Conservation (phyloP, 2,888 invertebrate species). For the Drosophila stalkeri region DNA sequence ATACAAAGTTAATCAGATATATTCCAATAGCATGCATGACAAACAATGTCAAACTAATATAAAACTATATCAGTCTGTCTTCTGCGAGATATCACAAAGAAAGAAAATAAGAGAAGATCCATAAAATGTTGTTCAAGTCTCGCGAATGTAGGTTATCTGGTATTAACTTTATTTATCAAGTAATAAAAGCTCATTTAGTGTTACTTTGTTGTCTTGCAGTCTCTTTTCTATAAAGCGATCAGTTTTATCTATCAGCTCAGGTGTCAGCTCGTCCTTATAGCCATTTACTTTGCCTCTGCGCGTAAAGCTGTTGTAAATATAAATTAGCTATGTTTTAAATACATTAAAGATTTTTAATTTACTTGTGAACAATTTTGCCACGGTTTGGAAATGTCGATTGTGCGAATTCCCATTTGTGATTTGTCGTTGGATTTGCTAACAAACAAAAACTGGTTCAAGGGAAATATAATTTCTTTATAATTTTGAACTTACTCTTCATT, state of each 20-base stretch:
- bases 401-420: conserved; percentile 65
- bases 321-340: not conserved
- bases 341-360: not conserved
- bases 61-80: not conserved
- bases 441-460: not conserved
- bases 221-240: conserved; percentile 30
- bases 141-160: not conserved
- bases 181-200: conserved; percentile 41
- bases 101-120: not conserved
- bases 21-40: not conserved
- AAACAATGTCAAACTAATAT: not conserved
- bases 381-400: conserved; percentile 14
- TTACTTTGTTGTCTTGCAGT: conserved; percentile 36
- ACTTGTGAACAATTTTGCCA: conserved; percentile 44
- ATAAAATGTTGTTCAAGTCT: not conserved
- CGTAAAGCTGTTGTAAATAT: conserved; percentile 51
- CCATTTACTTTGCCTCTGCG: conserved; percentile 63
- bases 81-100: not conserved
- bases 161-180: not conserved
- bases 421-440: conserved; percentile 72
- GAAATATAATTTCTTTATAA: not conserved
- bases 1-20: not conserved
- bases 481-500: conserved; percentile 71
- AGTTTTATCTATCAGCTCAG: conserved; percentile 47
- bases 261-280: conserved; percentile 60